These are phyloP conservation scores for Labeo calbasu DNA, from an alignment of 2,797 vertebrate species.

Conservation along the genomic window DNA sequence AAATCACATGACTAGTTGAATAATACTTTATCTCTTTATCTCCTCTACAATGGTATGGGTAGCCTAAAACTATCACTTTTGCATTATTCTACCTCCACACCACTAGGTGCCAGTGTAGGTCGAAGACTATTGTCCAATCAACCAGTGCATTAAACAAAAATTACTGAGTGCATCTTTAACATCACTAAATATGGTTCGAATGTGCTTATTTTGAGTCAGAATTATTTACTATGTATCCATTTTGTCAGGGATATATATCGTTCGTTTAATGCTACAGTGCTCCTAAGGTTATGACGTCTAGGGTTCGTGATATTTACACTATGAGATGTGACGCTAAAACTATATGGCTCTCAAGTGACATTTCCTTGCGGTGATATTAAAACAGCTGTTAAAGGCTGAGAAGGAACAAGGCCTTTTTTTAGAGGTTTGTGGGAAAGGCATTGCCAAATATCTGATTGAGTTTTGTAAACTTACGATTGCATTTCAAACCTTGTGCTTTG, in stretches of 20 bases:
- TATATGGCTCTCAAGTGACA: conserved; percentile 41
- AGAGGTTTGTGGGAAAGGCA: conserved; percentile 44
- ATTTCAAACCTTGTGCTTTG: conserved; percentile 68
- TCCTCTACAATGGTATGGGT: background rate
- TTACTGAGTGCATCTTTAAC: background rate
- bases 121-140: background rate
- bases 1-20: background rate
- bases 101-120: background rate
- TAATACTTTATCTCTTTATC: background rate
- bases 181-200: background rate
- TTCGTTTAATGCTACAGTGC: background rate
- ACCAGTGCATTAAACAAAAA: background rate
- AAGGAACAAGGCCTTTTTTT: conserved; percentile 63
- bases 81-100: background rate
- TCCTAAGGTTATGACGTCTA: background rate
- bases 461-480: conserved; percentile 41
- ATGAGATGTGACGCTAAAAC: conserved; percentile 23
- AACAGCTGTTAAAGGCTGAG: conserved; percentile 63
- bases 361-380: conserved; percentile 55
- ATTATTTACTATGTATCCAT: background rate
- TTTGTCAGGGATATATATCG: background rate
- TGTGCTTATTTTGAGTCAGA: conserved; percentile 4
- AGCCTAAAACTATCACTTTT: background rate
- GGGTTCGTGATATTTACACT: conserved; percentile 42
- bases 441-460: conserved; percentile 48